phyloP scores from a whole-genome alignment of 2,113 vertebrate species.

The Prolemur simus region DNA sequence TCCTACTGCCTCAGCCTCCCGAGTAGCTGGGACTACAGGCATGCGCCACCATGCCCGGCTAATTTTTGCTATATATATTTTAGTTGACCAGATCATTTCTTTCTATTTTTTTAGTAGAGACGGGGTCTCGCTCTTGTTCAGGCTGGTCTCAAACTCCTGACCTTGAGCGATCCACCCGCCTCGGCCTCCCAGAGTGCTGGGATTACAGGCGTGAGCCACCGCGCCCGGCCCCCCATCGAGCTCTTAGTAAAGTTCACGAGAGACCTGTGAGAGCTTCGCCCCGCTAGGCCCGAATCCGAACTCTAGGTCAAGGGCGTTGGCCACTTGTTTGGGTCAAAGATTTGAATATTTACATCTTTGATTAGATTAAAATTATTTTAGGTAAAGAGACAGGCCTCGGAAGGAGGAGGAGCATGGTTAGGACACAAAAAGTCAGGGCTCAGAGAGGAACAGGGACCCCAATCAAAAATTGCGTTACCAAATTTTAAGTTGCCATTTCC shows the following conservation, averaged over 20 bases:
- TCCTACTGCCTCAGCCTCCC: too few species aligned
- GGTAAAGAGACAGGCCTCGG: neutral
- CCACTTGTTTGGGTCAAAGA: neutral
- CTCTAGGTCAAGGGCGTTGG: neutral
- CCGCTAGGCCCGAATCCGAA: neutral
- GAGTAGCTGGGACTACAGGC: too few species aligned
- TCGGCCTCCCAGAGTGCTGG: too few species aligned
- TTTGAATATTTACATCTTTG: neutral
- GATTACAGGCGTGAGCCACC: too few species aligned
- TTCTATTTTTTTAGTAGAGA: too few species aligned
- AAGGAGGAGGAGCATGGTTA: neutral
- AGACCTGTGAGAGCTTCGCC: neutral
- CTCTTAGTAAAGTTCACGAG: neutral
- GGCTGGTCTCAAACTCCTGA: too few species aligned
- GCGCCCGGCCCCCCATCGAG: too few species aligned
- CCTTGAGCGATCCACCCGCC: too few species aligned
- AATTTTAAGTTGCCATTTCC: neutral
- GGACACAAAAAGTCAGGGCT: neutral
- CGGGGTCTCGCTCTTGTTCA: too few species aligned
- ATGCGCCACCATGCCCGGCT: too few species aligned
- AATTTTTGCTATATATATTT: too few species aligned
- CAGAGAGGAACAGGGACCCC: neutral
- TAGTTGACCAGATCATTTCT: too few species aligned
- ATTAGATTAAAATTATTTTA: neutral
- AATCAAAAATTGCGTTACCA: neutral